Base-by-base conservation (phyloP, 1,140 invertebrate species). In the Lethrus apterus region DNA sequence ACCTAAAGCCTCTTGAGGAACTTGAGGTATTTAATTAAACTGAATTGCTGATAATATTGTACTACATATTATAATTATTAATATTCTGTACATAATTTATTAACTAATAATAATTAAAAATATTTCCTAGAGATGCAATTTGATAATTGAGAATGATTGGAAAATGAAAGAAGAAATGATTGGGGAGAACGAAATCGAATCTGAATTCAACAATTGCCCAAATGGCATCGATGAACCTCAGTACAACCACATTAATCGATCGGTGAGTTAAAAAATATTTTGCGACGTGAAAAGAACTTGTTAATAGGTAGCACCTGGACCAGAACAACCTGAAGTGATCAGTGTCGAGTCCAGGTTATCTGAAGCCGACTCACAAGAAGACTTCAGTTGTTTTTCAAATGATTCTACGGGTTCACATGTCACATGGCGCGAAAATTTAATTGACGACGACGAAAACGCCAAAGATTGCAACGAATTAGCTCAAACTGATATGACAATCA, bases 91-190 rank as follows among this genome's bases (percentile, higher is more conserved):
- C n/a, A 7, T n/a, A 7, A 26, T n/a, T 26, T 7, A 26, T 7
- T 26, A n/a, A 7, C 23, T 7, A 26, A 26, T 26, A 33, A 14
- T 42, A 15, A 8, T 29, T 42, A 23, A 5, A n/a, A 29, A 26
- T 33, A 8, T 48, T 48, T n/a, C 17, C n/a, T n/a, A 55, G 38
- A 44, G 41, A 26, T 48, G 43, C 29, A 40, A 50, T 13, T 42
- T 58, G 30, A 52, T 58, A 30, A 48, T 50, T 38, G 48, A 56
- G 24, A 44, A 61, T 34, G 56, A 62, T 48, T n/a, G 56, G 9
- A 58, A 61, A 42, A 45, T 32, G 5, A 63, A 63, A 48, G 59
- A 63, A 49, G 56, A 62, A 26, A 50, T 60, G 24, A 34, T 63
- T 21, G 53, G 42, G 10, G 55, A 59, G 44, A 54, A 54, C 32